A percentile compares a stretch with the other conserved stretches of the same genome.
Conservation (phyloP, 2,113 vertebrate genomes). For the Pithys albifrons region DNA sequence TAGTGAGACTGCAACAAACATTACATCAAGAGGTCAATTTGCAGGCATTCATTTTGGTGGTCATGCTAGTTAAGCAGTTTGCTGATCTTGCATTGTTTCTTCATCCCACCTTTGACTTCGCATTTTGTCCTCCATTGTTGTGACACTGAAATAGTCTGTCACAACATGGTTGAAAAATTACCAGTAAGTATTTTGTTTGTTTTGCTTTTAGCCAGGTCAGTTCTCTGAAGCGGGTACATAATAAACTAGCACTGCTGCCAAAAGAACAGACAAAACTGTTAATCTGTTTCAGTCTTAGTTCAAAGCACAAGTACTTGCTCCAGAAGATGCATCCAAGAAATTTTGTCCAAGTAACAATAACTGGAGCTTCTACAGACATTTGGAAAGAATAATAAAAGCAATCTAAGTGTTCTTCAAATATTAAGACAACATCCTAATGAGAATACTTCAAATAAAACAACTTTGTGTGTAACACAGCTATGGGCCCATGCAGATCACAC, state of each 20-base stretch:
- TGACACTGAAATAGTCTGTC: not conserved
- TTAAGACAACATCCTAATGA: not conserved
- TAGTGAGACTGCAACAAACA: not conserved
- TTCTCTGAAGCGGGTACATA: not conserved
- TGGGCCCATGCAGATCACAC: not conserved
- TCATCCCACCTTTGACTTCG: not conserved
- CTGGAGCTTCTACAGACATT: not conserved
- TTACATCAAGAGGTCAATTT: not conserved
- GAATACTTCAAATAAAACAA: not conserved
- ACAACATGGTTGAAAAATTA: not conserved
- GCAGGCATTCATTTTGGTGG: not conserved
- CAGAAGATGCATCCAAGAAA: not conserved
- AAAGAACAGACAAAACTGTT: not conserved
- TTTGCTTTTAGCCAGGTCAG: slow-evolving; percentile 1
- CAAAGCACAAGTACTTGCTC: not conserved
- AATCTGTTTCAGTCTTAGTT: not conserved
- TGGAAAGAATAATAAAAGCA: not conserved
- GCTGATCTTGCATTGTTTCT: not conserved
- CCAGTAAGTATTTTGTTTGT: not conserved
- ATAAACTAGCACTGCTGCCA: not conserved
- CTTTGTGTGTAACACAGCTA: not conserved
- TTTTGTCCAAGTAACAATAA: not conserved
- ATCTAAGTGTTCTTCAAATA: not conserved
- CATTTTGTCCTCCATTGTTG: not conserved
- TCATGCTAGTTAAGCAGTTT: not conserved